Conservation (phyloP, 2,797 vertebrate species). For the Florisuga fusca region DNA sequence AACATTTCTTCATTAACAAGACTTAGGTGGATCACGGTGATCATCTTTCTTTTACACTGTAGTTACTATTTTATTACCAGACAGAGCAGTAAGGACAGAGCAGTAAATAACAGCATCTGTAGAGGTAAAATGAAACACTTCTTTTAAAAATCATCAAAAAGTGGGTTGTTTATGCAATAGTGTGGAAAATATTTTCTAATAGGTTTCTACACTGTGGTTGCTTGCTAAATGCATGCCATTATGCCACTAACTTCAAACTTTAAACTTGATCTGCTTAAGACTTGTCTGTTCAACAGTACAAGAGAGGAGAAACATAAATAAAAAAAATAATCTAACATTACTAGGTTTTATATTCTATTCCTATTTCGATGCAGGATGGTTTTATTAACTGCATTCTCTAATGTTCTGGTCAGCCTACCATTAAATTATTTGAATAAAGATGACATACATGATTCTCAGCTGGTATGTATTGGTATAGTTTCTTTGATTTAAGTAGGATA, state of each 20-base stretch:
- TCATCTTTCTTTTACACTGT: neutral
- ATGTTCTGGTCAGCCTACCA: slow-evolving; percentile 23
- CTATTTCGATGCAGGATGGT: neutral
- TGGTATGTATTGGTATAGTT: neutral
- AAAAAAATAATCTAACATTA: neutral
- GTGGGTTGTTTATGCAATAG: neutral
- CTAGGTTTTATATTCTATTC: neutral
- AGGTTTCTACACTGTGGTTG: neutral
- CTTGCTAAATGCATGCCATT: neutral
- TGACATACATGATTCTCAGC: slow-evolving; percentile 29
- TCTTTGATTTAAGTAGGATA: slow-evolving; percentile 45
- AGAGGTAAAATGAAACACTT: neutral
- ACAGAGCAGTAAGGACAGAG: neutral
- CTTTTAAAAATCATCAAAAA: neutral
- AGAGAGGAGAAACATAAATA: neutral
- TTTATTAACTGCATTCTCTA: slow-evolving; percentile 26
- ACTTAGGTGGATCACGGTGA: neutral
- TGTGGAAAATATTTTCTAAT: neutral
- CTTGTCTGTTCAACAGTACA: neutral
- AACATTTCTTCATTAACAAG: neutral
- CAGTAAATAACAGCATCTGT: neutral
- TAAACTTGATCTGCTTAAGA: neutral
- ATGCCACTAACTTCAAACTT: neutral
- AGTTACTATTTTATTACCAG: neutral
- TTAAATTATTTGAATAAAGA: slow-evolving; percentile 51